Evolutionary conservation across 2,888 invertebrate genomes (phyloP).

Genomic region (Desoria tigrina): DNA sequence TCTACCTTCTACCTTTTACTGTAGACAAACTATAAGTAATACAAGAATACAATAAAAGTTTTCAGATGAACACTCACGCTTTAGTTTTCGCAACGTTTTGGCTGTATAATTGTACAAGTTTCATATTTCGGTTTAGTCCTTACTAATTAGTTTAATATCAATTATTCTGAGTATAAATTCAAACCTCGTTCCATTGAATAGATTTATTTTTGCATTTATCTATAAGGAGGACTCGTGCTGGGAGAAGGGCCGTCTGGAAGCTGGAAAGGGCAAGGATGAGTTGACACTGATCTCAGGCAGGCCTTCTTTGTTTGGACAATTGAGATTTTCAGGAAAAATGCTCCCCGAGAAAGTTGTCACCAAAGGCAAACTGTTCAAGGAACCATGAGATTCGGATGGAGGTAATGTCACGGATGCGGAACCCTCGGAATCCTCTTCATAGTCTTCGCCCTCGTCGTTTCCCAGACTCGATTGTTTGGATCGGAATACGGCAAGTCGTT

Average conservation of each 20-base stretch:
- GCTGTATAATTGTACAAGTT: too few species aligned
- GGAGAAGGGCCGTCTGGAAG: neutral
- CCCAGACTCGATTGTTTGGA: slow-evolving; percentile 56
- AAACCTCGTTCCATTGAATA: too few species aligned
- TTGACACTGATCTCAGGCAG: neutral
- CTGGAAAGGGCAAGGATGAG: neutral
- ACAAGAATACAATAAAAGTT: too few species aligned
- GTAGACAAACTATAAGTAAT: too few species aligned
- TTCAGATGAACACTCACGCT: too few species aligned
- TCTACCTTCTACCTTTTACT: too few species aligned
- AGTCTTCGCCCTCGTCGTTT: slow-evolving; percentile 40
- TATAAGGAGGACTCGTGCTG: neutral
- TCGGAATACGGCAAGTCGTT: slow-evolving; percentile 70
- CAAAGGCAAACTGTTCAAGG: neutral
- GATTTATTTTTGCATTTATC: too few species aligned
- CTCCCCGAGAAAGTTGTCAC: neutral
- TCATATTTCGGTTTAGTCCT: too few species aligned
- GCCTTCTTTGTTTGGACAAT: neutral
- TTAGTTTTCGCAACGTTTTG: too few species aligned
- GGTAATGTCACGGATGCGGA: neutral
- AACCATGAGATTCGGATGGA: neutral
- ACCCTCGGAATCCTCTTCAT: slow-evolving; percentile 21
- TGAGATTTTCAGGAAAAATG: neutral
- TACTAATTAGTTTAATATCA: too few species aligned
- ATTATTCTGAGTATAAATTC: too few species aligned